phyloP scores from a whole-genome alignment of 2,888 invertebrate genomes.

The Holacanthella duospinosa region DNA sequence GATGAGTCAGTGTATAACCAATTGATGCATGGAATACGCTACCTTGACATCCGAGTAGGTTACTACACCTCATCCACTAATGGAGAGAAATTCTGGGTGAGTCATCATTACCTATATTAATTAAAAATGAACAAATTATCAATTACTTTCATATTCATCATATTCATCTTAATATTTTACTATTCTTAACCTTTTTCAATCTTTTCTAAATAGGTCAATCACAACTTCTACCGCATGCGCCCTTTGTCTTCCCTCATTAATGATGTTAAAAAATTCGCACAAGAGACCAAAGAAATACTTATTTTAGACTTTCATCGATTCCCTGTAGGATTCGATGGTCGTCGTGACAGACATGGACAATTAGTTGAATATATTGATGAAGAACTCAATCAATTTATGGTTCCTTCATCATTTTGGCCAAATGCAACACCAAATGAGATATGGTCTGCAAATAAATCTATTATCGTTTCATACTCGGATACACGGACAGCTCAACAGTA shows the following conservation, averaged over 20 bases:
- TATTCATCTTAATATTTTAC: no score
- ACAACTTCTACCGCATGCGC: conserved; percentile 58
- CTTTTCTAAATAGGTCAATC: no score
- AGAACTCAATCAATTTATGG: conserved; percentile 50
- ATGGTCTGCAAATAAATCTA: conserved; percentile 47
- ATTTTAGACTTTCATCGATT: conserved; percentile 75
- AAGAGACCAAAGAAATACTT: conserved; percentile 51
- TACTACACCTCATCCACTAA: conserved; percentile 47
- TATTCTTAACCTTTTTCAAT: no score
- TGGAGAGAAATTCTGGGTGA: conserved; percentile 49
- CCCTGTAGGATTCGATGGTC: conserved; percentile 51
- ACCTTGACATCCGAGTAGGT: conserved; percentile 68
- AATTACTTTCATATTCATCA: no score
- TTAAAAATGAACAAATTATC: no score
- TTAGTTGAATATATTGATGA: conserved; percentile 49
- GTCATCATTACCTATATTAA: no score
- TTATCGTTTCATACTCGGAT: conserved; percentile 53
- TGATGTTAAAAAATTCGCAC: conserved; percentile 38
- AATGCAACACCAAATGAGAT: conserved; percentile 50
- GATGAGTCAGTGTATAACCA: conserved; percentile 72
- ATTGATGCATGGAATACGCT: conserved; percentile 71
- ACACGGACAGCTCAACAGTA: conserved; percentile 42
- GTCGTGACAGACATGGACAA: conserved; percentile 48
- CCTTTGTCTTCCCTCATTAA: conserved; percentile 46
- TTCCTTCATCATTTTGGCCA: conserved; percentile 46